These are phyloP conservation scores for Palythoa grandiflora DNA, from an alignment of 92 coral and sea anemone species.

Conservation along the genomic window DNA sequence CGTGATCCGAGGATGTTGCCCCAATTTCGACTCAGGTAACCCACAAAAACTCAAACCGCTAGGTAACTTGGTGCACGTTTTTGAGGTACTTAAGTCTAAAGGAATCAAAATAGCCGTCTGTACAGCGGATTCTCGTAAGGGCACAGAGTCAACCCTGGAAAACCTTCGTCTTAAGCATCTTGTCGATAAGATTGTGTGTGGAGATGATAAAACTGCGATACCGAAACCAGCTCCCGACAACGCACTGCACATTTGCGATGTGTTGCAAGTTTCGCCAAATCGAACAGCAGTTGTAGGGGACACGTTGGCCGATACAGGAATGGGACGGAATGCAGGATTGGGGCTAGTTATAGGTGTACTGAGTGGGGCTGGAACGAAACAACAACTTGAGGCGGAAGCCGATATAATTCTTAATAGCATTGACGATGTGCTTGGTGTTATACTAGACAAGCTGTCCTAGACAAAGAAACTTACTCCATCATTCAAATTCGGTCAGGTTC, in stretches of 20 bases:
- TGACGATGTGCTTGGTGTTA: constrained; percentile 73
- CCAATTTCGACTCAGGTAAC: constrained; percentile 81
- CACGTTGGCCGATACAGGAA: constrained; percentile 87
- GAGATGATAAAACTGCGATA: constrained; percentile 80
- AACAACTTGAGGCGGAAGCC: constrained; percentile 77
- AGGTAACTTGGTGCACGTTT: constrained; percentile 79
- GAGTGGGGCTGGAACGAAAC: constrained; percentile 86
- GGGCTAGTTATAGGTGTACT: constrained; percentile 91
- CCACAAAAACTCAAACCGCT: constrained; percentile 70
- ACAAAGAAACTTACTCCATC: neutral
- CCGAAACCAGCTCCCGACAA: constrained; percentile 95
- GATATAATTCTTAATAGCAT: constrained; percentile 83
- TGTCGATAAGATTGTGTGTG: constrained; percentile 87
- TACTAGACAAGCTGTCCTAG: constrained; percentile 11
- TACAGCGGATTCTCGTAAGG: constrained; percentile 86
- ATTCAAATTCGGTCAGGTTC: too few species aligned
- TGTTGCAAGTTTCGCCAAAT: constrained; percentile 71
- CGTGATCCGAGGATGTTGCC: constrained; percentile 80
- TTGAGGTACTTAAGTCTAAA: constrained; percentile 72
- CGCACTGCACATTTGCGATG: constrained; percentile 87
- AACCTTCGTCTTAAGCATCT: constrained; percentile 74
- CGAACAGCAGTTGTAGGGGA: constrained; percentile 90
- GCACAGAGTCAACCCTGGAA: constrained; percentile 89
- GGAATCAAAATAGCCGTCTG: constrained; percentile 92
- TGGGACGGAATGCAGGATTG: constrained; percentile 94